A percentile compares a stretch with the other conserved stretches of the same genome.
These are phyloP conservation scores for Sphaeridia pumilis DNA, from an alignment of 2,888 invertebrate genomes.

Conservation along the genomic window DNA sequence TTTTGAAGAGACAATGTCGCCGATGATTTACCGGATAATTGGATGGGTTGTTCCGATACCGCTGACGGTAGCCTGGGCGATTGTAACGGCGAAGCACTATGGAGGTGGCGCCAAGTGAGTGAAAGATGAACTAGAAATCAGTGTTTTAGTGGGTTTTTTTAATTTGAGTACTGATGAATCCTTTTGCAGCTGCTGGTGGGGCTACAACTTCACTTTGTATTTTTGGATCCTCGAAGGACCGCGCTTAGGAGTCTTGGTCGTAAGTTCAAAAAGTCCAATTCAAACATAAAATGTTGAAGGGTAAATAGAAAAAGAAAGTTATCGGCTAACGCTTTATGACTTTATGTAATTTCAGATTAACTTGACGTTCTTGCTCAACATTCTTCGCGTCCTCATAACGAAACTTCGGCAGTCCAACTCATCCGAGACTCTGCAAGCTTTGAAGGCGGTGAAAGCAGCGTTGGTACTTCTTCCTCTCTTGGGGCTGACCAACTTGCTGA, in stretches of 20 bases:
- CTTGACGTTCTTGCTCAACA: conserved; percentile 63
- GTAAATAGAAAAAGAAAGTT: conserved; percentile 5
- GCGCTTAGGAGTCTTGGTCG: conserved; percentile 62
- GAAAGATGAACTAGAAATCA: too few species aligned
- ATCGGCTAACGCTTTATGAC: neutral
- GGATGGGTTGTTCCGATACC: conserved; percentile 66
- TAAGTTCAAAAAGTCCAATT: too few species aligned
- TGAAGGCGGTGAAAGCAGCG: conserved; percentile 70
- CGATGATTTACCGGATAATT: conserved; percentile 50
- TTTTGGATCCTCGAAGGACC: conserved; percentile 91
- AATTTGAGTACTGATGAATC: conserved; percentile 10
- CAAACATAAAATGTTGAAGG: too few species aligned
- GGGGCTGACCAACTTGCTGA: conserved; percentile 65
- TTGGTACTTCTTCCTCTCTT: conserved; percentile 64
- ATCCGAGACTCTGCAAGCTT: conserved; percentile 61
- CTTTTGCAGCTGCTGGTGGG: conserved; percentile 60
- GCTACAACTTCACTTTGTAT: conserved; percentile 64
- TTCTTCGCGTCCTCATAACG: conserved; percentile 62
- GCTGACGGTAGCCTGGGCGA: conserved; percentile 57
- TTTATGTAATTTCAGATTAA: conserved; percentile 51
- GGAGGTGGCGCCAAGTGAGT: conserved; percentile 44
- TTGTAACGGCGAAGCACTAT: conserved; percentile 47
- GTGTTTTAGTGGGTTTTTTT: neutral
- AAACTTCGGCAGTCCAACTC: conserved; percentile 61
- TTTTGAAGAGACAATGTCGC: conserved; percentile 54